phyloP scores from a whole-genome alignment of 2,888 invertebrate species.

The Caenorhabditis sinica region DNA sequence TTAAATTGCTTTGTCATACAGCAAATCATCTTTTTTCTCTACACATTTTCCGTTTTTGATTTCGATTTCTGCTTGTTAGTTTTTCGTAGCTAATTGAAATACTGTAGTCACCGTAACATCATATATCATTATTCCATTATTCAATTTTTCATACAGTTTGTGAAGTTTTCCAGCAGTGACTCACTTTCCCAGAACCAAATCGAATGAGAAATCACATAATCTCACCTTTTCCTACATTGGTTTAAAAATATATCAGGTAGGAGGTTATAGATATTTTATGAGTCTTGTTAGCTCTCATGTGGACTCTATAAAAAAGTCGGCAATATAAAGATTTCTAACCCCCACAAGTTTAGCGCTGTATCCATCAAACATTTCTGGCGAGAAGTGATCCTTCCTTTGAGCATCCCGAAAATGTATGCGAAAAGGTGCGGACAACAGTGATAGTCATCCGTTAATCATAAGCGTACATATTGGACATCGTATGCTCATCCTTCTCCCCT shows the following conservation, averaged over 20 bases:
- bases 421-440: slow-evolving; percentile 61
- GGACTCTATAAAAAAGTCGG: too few relatives aligned
- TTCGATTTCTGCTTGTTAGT: neutral
- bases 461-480: slow-evolving; percentile 56
- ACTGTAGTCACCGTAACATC: too few relatives aligned
- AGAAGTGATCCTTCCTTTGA: neutral
- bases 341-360: neutral
- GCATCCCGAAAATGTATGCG: slow-evolving; percentile 51
- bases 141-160: neutral
- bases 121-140: neutral
- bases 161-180: neutral
- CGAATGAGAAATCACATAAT: neutral
- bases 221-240: too few relatives aligned
- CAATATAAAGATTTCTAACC: slow-evolving; percentile 1
- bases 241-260: too few relatives aligned
- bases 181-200: slow-evolving; percentile 3
- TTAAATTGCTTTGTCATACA: slow-evolving; percentile 59
- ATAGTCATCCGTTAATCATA: slow-evolving; percentile 68
- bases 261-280: neutral
- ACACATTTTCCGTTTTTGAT: slow-evolving; percentile 3
- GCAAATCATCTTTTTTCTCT: slow-evolving; percentile 21
- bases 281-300: neutral
- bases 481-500: slow-evolving; percentile 35
- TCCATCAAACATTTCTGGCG: slow-evolving; percentile 29
- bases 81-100: too few relatives aligned